These are phyloP conservation scores for Amniataba percoides DNA, from an alignment of 2,797 vertebrate genomes.

Conservation along the genomic window DNA sequence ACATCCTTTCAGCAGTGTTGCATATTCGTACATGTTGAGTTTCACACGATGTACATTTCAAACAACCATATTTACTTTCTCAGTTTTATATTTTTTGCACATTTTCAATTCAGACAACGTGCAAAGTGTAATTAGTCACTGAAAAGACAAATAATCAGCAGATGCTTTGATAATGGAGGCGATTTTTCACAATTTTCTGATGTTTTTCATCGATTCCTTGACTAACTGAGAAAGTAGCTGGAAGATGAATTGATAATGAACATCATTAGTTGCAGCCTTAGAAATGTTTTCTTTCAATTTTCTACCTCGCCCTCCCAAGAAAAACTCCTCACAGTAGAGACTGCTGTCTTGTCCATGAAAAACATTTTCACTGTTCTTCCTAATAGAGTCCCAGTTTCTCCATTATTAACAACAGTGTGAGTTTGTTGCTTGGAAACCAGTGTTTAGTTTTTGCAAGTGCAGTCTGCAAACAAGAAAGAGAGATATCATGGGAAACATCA, in stretches of 20 bases:
- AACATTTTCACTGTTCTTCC: background rate
- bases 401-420: background rate
- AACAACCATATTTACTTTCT: too few relatives aligned
- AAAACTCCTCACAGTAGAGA: background rate
- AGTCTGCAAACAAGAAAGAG: background rate
- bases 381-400: background rate
- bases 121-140: too few relatives aligned
- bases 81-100: too few relatives aligned
- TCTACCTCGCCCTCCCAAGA: too few relatives aligned
- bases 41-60: too few relatives aligned
- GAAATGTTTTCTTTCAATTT: background rate
- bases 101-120: too few relatives aligned
- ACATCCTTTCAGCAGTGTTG: too few relatives aligned
- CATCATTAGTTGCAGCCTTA: background rate
- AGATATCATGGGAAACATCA: conserved; percentile 28
- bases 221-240: background rate
- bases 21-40: too few relatives aligned
- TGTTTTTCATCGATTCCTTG: background rate
- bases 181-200: background rate
- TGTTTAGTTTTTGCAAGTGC: conserved; percentile 10
- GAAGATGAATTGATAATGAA: background rate
- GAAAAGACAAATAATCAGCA: too few relatives aligned
- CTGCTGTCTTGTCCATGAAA: background rate
- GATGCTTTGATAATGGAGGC: too few relatives aligned
- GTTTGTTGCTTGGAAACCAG: conserved; percentile 39